Conservation (phyloP, 2,797 vertebrate genomes). For the Trachurus trachurus region DNA sequence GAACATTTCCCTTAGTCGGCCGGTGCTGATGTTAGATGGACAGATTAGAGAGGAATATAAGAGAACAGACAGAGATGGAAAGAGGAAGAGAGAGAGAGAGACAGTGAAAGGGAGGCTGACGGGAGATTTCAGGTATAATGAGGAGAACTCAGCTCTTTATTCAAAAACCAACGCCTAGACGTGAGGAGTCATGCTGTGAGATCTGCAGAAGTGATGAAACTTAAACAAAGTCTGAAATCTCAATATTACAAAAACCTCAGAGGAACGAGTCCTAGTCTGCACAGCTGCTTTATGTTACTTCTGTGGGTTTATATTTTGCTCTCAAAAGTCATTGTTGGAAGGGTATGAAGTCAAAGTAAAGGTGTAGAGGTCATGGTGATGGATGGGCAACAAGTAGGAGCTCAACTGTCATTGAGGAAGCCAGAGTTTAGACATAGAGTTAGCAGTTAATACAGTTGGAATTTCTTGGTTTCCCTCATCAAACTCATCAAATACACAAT, state of each 20-base stretch:
- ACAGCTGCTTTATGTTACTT: slow-evolving; percentile 22
- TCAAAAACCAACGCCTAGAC: slow-evolving; percentile 1
- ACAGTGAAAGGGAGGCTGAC: neutral
- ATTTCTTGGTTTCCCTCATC: too few species aligned
- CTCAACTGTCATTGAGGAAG: neutral
- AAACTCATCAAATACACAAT: too few species aligned
- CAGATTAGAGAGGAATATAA: slow-evolving; percentile 37
- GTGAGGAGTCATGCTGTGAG: slow-evolving; percentile 14
- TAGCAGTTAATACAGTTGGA: too few species aligned
- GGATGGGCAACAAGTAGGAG: too few species aligned
- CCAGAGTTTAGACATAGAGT: neutral
- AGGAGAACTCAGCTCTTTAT: slow-evolving; percentile 30
- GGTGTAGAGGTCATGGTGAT: too few species aligned
- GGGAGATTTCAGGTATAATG: slow-evolving; percentile 44
- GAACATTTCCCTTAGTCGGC: slow-evolving; percentile 41
- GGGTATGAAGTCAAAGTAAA: neutral
- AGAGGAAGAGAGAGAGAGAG: neutral
- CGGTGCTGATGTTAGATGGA: slow-evolving; percentile 45
- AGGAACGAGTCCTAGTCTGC: neutral
- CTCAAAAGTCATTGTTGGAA: neutral
- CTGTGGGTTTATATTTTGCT: slow-evolving; percentile 1
- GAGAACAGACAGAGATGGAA: slow-evolving; percentile 6
- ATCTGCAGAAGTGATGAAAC: neutral
- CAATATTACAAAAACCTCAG: slow-evolving; percentile 1
- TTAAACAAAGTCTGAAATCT: slow-evolving; percentile 20